Conservation (phyloP, 92 coral and sea anemone species). For the Palythoa grandiflora region DNA sequence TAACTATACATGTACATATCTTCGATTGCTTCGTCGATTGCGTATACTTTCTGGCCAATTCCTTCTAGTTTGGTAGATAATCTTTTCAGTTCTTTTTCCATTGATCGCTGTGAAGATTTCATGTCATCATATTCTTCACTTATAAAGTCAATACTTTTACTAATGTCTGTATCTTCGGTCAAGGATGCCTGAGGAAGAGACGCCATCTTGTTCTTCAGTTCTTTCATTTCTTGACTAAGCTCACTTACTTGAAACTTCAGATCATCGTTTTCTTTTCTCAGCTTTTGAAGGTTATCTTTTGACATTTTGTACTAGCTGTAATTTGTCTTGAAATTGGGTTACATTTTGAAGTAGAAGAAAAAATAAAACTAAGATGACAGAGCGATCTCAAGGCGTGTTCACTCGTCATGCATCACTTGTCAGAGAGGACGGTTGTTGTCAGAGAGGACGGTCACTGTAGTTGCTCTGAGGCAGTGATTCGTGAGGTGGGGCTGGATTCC, state of each 20-base stretch:
- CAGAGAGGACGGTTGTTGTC: no score
- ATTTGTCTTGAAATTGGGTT: no score
- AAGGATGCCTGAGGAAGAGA: conserved; percentile 3
- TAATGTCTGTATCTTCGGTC: not conserved
- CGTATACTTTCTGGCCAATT: conserved; percentile 39
- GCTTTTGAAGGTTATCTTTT: conserved; percentile 10
- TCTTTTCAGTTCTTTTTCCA: conserved; percentile 21
- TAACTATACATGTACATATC: conserved; percentile 60
- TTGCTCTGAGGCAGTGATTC: no score
- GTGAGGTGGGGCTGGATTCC: no score
- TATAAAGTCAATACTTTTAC: not conserved
- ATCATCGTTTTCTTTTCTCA: not conserved
- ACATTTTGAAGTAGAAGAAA: no score
- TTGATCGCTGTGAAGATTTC: not conserved
- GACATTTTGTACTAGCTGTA: no score
- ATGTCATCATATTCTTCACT: conserved; percentile 19
- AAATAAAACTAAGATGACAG: no score
- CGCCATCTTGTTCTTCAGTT: conserved; percentile 30
- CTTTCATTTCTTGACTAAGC: conserved; percentile 16
- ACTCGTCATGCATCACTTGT: no score
- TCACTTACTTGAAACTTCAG: conserved; percentile 27
- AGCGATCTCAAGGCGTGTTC: no score
- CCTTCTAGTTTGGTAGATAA: conserved; percentile 12
- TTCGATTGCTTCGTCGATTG: conserved; percentile 61
- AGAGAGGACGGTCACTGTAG: no score